Conservation (phyloP, 37 sponge, comb jelly and placozoan species). For the Theonella swinhoei region DNA sequence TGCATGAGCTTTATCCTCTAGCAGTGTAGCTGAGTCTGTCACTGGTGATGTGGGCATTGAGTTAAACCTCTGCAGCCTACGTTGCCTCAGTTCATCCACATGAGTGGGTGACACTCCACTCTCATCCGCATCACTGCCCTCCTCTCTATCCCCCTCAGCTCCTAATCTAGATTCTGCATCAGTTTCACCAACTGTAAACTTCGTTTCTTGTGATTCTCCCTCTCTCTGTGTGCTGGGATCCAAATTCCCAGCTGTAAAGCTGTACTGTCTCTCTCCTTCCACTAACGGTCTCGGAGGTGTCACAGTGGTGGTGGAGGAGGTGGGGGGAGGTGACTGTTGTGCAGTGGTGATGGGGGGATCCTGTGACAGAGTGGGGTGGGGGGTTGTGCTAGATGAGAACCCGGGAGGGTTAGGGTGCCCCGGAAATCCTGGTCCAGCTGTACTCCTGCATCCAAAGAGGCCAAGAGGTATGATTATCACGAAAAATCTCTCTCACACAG, state of each 20-base stretch:
- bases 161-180: not conserved
- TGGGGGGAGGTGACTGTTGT: not conserved
- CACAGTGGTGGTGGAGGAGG: not conserved
- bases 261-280: not conserved
- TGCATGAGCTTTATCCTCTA: not conserved
- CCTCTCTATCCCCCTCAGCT: not conserved
- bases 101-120: not conserved
- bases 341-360: not conserved
- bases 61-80: conserved; percentile 57
- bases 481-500: not conserved
- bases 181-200: not conserved
- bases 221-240: not conserved
- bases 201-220: not conserved
- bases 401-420: not conserved
- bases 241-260: not conserved
- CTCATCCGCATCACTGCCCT: not conserved
- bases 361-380: not conserved
- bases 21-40: no score
- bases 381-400: not conserved
- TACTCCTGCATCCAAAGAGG: not conserved
- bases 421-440: conserved; percentile 31
- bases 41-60: conserved; percentile 12
- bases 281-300: not conserved
- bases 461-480: not conserved
- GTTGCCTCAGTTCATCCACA: conserved; percentile 27